Conservation (phyloP, 2,888 invertebrate species). For the Fragum fragum region DNA sequence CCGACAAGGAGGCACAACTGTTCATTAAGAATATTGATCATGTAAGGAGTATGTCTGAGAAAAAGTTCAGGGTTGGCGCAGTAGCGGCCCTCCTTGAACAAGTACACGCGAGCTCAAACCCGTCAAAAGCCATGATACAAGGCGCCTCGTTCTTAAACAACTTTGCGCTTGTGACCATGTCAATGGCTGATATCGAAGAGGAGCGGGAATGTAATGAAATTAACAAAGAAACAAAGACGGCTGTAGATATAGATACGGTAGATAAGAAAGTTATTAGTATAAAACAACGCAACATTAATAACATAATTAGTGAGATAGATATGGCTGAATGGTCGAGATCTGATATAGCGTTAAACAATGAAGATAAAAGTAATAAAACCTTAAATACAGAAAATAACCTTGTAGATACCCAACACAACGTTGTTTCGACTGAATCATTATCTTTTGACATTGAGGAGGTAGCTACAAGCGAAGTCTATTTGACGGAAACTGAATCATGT, state of each 20-base stretch:
- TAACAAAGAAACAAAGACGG: not conserved
- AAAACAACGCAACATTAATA: not conserved
- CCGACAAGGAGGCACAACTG: constrained; percentile 69
- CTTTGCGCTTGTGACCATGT: constrained; percentile 49
- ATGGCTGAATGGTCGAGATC: not conserved
- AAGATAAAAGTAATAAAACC: not conserved
- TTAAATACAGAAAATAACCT: not conserved
- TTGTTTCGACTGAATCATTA: not conserved
- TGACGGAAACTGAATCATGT: not conserved
- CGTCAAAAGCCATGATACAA: not conserved
- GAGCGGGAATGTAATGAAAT: not conserved
- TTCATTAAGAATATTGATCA: constrained; percentile 72
- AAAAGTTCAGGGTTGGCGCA: constrained; percentile 59
- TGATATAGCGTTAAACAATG: not conserved
- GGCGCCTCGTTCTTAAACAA: constrained; percentile 27
- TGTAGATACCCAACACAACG: not conserved
- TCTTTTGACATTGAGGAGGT: not conserved
- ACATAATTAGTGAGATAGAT: not conserved
- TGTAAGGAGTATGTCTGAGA: constrained; percentile 60
- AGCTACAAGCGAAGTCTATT: not conserved
- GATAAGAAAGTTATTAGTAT: not conserved
- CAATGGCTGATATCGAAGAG: constrained; percentile 43
- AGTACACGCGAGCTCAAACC: constrained; percentile 35
- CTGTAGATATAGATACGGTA: too few species aligned
- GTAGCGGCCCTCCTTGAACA: constrained; percentile 43